Percentiles rank a stretch among this genome's conserved stretches.
Conservation (phyloP, 2,113 vertebrate species). For the Labrus mixtus region DNA sequence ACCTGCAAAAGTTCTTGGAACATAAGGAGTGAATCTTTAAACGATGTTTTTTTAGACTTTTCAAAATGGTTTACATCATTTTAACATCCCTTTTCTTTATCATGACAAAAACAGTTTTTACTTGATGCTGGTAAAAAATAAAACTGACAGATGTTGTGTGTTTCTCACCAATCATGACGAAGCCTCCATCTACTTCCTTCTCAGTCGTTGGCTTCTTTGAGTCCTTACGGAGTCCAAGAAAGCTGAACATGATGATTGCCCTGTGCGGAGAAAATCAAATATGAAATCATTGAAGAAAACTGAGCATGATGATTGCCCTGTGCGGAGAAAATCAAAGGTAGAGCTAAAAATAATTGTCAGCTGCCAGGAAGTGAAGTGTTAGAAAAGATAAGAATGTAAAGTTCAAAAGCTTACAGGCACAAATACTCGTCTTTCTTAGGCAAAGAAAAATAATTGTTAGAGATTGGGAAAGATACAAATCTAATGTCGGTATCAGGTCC, state of each 20-base stretch:
- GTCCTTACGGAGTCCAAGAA: slow-evolving; percentile 91
- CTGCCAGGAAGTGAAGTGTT: not conserved
- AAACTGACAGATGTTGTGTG: too few species aligned
- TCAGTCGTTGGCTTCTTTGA: slow-evolving; percentile 86
- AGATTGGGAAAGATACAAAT: too few species aligned
- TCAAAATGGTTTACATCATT: too few species aligned
- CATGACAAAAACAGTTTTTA: too few species aligned
- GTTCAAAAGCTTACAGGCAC: not conserved
- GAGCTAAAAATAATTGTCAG: not conserved
- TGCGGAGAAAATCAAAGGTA: not conserved
- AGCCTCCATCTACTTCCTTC: slow-evolving; percentile 92
- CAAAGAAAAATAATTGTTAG: not conserved
- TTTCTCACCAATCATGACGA: slow-evolving; percentile 93
- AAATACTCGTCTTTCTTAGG: not conserved
- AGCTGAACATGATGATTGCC: slow-evolving; percentile 86
- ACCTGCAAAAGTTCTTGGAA: too few species aligned
- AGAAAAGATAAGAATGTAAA: not conserved
- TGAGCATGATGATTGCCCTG: slow-evolving; percentile 85
- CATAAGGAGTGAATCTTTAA: too few species aligned
- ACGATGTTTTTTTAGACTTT: too few species aligned
- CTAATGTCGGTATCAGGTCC: too few species aligned
- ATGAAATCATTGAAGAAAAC: slow-evolving; percentile 77
- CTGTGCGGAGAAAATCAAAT: slow-evolving; percentile 4
- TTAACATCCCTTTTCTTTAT: too few species aligned
- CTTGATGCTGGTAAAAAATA: too few species aligned